Percentiles rank a stretch among this genome's conserved stretches.
phyloP scores from a whole-genome alignment of 2,113 vertebrate species.

The Columba livia region DNA sequence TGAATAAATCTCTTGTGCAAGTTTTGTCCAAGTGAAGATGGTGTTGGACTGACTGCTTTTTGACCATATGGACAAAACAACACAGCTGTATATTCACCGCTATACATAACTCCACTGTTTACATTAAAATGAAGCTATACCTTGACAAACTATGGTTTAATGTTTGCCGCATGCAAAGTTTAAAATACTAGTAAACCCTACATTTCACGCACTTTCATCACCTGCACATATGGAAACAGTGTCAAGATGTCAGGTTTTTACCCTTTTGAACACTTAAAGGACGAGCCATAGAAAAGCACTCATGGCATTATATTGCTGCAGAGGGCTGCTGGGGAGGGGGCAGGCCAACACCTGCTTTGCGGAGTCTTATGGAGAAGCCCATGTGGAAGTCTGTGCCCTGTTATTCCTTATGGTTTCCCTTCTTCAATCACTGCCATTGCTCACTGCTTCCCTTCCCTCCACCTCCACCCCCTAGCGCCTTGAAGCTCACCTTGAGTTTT shows the following conservation, averaged over 20 bases:
- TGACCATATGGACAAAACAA: fast-evolving
- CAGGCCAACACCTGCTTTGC: neutral
- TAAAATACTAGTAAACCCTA: neutral
- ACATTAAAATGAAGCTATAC: neutral
- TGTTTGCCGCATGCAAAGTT: neutral
- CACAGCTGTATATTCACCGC: neutral
- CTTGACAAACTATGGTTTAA: neutral
- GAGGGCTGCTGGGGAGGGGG: neutral
- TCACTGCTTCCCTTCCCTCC: neutral
- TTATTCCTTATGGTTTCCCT: neutral
- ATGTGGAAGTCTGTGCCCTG: neutral
- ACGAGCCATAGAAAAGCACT: neutral
- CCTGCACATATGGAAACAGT: neutral
- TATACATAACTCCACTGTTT: neutral
- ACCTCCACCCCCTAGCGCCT: fast-evolving
- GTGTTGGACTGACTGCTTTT: neutral
- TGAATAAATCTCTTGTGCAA: neutral
- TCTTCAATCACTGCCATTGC: neutral
- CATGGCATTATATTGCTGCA: neutral
- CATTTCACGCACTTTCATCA: neutral
- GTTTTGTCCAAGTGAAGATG: neutral
- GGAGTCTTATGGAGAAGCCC: neutral
- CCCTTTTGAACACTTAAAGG: neutral
- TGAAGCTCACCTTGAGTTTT: conserved; percentile 7
- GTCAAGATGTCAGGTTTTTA: neutral